Base-by-base conservation (phyloP, 2,888 invertebrate species). In the Calameuta filiformis region DNA sequence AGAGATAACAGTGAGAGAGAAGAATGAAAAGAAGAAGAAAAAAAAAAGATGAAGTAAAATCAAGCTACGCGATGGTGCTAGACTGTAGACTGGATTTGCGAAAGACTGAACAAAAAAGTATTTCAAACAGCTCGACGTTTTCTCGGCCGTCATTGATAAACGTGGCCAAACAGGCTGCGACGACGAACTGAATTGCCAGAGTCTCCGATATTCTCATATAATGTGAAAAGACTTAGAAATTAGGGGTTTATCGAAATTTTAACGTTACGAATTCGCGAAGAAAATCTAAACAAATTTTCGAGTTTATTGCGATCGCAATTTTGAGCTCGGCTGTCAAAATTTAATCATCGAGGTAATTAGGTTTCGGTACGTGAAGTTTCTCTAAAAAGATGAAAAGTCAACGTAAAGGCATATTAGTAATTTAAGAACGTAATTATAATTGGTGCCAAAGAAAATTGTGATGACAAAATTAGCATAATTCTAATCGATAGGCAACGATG, bases 51-150 rank as follows among this genome's bases (percentile, higher is more conserved):
- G 0, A 40, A 15, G 40, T 40, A 40, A 40, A 40, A 40, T 1
- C 40, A 80, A 85, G 85, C 85, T 86, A 86, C 79, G 85, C 82
- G 83, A 86, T 85, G 87, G 86, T 88, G 87, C 87, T 88, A 87
- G 84, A 86, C 79, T 75, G 85, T 87, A 87, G 88, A 88, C 87
- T 89, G 87, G 76, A 86, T 85, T 81, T 83, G 79, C 84, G 79
- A 82, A 81, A 82, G 83, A 83, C 83, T 83, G 79, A 76, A 78
- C 12, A 68, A 37, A 40, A 40, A 15, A 40, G 35, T 35, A 73
- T 77, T 68, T 68, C 35, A 30, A 74, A 30, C 15, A 33, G 73
- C 73, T 68, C n/a, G 74, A 74, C 35, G 68, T 68, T 30, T 77
- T 78, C 73, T 1, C 30, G 78, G 73, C 15, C 40, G 40, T 4